Evolutionary conservation across 2,797 vertebrate species (phyloP).

Genomic region (Poecilia wingei): DNA sequence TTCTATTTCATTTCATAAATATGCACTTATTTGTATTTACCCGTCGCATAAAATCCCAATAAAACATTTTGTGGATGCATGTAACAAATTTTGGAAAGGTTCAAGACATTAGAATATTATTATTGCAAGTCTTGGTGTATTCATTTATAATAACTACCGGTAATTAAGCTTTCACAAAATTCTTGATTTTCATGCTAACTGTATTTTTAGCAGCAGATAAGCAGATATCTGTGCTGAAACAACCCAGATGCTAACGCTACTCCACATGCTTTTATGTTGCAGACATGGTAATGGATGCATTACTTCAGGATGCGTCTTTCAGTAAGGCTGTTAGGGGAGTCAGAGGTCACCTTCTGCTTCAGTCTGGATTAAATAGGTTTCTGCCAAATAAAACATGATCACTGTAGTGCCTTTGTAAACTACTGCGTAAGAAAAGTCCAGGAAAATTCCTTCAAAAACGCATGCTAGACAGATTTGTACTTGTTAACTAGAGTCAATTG

Average conservation of each 20-base stretch:
- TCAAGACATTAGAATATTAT: neutral
- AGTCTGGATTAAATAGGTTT: neutral
- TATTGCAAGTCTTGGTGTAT: neutral
- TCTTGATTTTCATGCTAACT: neutral
- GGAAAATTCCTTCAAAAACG: neutral
- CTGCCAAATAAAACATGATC: neutral
- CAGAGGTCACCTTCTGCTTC: neutral
- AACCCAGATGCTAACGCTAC: neutral
- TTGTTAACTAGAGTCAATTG: neutral
- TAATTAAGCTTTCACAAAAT: neutral
- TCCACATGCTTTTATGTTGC: neutral
- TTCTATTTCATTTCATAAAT: neutral
- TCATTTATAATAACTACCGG: neutral
- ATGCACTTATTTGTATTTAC: neutral
- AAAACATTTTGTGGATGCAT: neutral
- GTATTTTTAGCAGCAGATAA: neutral
- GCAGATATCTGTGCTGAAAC: neutral
- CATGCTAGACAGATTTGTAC: neutral
- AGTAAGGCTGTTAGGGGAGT: neutral
- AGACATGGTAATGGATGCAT: neutral
- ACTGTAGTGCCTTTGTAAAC: neutral
- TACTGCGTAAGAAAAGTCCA: neutral
- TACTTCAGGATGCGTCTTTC: neutral
- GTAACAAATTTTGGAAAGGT: neutral
- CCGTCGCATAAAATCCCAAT: neutral